These are phyloP conservation scores for Brassicogethes aeneus DNA, from an alignment of 2,888 invertebrate genomes.

Conservation along the genomic window DNA sequence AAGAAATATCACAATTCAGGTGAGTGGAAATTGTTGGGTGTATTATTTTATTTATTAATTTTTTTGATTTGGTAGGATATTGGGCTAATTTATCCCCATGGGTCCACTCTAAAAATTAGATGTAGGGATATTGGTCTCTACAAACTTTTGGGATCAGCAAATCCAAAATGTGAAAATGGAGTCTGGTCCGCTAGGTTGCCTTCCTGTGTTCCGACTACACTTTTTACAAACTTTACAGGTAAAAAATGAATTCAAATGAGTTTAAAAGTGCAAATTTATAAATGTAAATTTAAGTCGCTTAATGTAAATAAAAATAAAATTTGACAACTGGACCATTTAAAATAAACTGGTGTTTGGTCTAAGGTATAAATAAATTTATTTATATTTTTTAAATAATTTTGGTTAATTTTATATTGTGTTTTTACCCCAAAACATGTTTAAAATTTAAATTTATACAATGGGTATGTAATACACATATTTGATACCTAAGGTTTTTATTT, in stretches of 20 bases:
- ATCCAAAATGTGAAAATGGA: constrained; percentile 71
- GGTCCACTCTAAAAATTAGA: constrained; percentile 63
- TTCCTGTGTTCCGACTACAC: constrained; percentile 77
- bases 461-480: too few relatives aligned
- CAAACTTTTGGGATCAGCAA: constrained; percentile 72
- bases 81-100: constrained; percentile 57
- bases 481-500: too few relatives aligned
- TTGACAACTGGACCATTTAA: too few relatives aligned
- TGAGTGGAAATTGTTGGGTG: constrained; percentile 39
- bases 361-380: too few relatives aligned
- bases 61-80: constrained; percentile 10
- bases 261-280: constrained; percentile 4
- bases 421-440: too few relatives aligned
- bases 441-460: too few relatives aligned
- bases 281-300: too few relatives aligned
- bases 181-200: constrained; percentile 72
- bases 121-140: constrained; percentile 77
- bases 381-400: too few relatives aligned
- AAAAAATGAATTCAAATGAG: constrained; percentile 14
- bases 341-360: too few relatives aligned
- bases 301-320: too few relatives aligned
- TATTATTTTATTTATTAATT: constrained; percentile 6
- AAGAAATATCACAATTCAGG: constrained; percentile 62
- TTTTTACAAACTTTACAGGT: constrained; percentile 81
- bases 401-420: too few relatives aligned